Evolutionary conservation across 2,888 invertebrate genomes (phyloP), one percentile per base, ranked within the genome.

Genomic region (Drosophila quasianomalipes): DNA sequence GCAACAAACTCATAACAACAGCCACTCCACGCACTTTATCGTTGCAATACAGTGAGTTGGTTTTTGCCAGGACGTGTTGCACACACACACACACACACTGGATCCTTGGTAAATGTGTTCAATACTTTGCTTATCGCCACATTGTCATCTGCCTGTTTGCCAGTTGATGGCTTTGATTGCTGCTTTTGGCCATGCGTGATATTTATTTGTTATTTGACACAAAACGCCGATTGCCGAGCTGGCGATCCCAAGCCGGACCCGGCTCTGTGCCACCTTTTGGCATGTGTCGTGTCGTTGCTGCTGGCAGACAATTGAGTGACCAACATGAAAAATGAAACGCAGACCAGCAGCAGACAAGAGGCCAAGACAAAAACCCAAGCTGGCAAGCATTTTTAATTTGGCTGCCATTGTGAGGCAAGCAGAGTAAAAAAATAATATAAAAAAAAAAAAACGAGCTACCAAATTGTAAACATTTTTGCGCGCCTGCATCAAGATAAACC

Each of bases 181-280:
- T 84, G 85, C 83, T 87, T 87, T 87, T 87, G 90, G 91, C 86
- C 87, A 87, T 87, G 91, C 89, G 85, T 89, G 87, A 86, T 85
- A 87, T 89, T 87, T 85, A 91, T 90, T 90, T 89, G 91, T 91
- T 86, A 90, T 89, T 85, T 90, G 91, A 90, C 89, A 85, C 89
- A 91, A 85, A 76, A 81, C 90, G 74, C 73, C 79, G 85, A 90
- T 85, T 86, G 84, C 65, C 62, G 31, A 44, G 30, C 64, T 47
- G 54, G 19, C 61, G 47, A 26, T 26, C 57, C 51, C 22, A 33
- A 57, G 37, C 19, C 58, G 12, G 44, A 35, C 28, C 47, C 62
- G 37, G 26, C 47, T 22, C 22, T n/a, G 30, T 57, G 62, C 80
- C 71, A 83, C 91, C 84, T 78, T 79, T 75, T 86, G 86, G 86